A percentile compares a stretch with the other conserved stretches of the same genome.
Conservation (phyloP, 2,888 invertebrate genomes). For the Hydrotaea diabolus region DNA sequence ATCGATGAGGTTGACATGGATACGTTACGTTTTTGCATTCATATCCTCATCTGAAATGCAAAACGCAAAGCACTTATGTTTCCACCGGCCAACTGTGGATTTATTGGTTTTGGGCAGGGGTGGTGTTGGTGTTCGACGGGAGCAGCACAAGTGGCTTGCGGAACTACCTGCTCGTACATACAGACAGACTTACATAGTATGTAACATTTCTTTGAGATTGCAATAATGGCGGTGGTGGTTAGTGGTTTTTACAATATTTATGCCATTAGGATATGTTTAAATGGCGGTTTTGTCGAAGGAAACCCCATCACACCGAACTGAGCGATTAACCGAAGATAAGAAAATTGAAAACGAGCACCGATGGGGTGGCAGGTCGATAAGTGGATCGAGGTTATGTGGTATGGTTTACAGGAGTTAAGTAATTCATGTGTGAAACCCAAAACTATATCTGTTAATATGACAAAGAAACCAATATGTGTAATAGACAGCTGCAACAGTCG, state of each 20-base stretch:
- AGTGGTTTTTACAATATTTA: constrained; percentile 15
- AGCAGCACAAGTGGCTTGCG: neutral
- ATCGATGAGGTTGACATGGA: constrained; percentile 12
- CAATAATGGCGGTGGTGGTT: constrained; percentile 7
- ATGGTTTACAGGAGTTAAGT: neutral
- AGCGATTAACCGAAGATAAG: neutral
- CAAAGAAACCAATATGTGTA: no score
- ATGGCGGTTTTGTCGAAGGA: neutral
- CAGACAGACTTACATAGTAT: neutral
- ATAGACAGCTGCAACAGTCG: no score
- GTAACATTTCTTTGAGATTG: neutral
- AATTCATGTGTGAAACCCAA: neutral
- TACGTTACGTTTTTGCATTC: neutral
- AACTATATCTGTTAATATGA: neutral
- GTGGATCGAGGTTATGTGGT: neutral
- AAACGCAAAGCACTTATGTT: constrained; percentile 28
- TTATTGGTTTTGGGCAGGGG: neutral
- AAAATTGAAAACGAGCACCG: neutral
- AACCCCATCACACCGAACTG: neutral
- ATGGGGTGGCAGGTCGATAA: neutral
- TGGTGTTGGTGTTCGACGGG: neutral
- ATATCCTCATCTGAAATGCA: neutral
- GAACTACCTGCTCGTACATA: neutral
- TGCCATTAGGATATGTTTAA: constrained; percentile 3
- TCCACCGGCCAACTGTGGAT: neutral